Conservation (phyloP, 2,888 invertebrate species). For the Tetranychus piercei region DNA sequence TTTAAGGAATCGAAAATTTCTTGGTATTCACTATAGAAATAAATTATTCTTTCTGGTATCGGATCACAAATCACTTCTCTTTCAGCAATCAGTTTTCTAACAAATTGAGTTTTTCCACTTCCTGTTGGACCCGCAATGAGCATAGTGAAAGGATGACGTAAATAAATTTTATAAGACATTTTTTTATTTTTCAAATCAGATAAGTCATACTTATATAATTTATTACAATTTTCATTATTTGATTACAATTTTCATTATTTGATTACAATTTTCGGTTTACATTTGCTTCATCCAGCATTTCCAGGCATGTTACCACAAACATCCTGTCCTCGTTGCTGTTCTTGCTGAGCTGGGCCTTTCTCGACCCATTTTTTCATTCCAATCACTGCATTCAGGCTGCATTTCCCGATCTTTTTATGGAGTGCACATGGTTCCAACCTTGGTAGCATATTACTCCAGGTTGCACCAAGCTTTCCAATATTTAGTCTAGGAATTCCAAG, state of each 20-base stretch:
- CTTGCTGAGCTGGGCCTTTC: neutral
- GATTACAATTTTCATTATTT: too few species aligned
- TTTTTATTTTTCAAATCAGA: neutral
- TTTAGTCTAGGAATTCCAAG: neutral
- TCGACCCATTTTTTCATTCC: neutral
- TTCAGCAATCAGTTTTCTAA: neutral
- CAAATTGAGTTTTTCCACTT: constrained; percentile 13
- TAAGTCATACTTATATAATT: neutral
- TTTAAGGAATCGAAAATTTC: neutral
- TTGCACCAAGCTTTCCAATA: neutral
- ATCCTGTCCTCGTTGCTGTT: too few species aligned
- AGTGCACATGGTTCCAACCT: neutral
- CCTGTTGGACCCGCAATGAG: constrained; percentile 12
- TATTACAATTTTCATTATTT: too few species aligned
- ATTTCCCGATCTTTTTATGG: neutral
- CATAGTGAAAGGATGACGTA: constrained; percentile 12
- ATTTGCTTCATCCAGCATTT: too few species aligned
- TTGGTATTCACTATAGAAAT: neutral
- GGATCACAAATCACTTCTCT: neutral
- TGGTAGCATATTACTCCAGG: neutral
- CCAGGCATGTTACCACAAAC: too few species aligned
- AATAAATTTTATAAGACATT: neutral
- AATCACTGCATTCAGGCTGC: neutral
- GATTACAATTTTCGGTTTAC: too few species aligned
- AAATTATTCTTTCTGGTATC: neutral